Conservation (phyloP, 2,113 vertebrate species). For the Grus americana region DNA sequence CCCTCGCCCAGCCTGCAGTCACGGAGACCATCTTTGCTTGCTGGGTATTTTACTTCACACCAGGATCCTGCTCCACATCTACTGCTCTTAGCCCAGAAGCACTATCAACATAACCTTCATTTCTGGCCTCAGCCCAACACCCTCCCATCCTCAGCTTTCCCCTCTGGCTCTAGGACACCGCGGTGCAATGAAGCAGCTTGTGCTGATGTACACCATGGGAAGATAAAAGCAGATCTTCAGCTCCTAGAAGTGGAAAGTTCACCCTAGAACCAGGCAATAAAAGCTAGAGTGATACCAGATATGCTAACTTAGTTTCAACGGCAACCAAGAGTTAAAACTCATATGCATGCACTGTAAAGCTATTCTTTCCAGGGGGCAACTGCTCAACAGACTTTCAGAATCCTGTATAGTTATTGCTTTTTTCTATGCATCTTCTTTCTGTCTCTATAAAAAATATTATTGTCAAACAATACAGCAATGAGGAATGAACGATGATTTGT, state of each 20-base stretch:
- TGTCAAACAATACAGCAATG: neutral
- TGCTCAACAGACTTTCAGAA: constrained; percentile 27
- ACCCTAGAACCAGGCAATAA: neutral
- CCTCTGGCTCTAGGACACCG: neutral
- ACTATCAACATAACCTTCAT: neutral
- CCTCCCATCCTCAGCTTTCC: neutral
- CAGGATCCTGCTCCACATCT: neutral
- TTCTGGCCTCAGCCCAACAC: neutral
- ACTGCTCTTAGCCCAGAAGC: neutral
- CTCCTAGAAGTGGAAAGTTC: neutral
- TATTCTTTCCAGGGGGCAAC: constrained; percentile 13
- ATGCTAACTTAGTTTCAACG: neutral
- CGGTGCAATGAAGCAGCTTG: neutral
- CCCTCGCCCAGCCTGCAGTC: neutral
- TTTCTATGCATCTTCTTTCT: neutral
- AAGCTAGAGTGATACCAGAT: neutral
- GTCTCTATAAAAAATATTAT: neutral
- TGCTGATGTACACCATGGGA: neutral
- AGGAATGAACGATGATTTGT: constrained; percentile 2
- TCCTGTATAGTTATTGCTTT: neutral
- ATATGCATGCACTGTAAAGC: neutral
- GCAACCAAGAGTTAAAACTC: constrained; percentile 32
- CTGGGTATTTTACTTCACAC: neutral
- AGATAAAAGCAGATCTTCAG: neutral
- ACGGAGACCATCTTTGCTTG: accelerated